Base-by-base conservation (phyloP, 1,140 invertebrate genomes). In the Triops cancriformis region DNA sequence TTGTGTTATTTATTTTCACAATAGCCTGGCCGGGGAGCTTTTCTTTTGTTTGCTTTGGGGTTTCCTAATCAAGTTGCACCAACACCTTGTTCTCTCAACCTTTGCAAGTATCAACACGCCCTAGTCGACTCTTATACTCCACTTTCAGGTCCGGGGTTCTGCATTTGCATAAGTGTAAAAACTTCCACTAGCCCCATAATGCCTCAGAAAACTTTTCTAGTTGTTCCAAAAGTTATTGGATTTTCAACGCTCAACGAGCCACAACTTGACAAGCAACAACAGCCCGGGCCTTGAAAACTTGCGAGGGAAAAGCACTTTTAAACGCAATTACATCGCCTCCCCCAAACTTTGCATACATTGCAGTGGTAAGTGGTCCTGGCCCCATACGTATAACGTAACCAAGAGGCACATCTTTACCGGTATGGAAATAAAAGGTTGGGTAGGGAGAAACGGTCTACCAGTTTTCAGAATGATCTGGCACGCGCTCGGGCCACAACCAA, bases 271-370 rank as follows among this genome's bases (percentile, higher is more conserved):
- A 23, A 64, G 43, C 43, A 45, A 45, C 18, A 45, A 45, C 43
- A 12, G 11, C 43, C 43, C 43, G 11, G 18, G 18, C 51, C 23
- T 23, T 64, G 18, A 5, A 23, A 64, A 64, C 4, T 23, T 23
- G 5, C 6, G n/a, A n/a, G n/a, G n/a, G n/a, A 64, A 64, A 64
- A 64, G 51, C 51, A 23, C 51, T 18, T 64, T 64, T 64, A 64
- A 64, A 64, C 23, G 51, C 51, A 64, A 64, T 64, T n/a, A 64
- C 51, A 64, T 64, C 23, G 51, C n/a, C 51, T 64, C n/a, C 51
- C 51, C 51, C 1, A 10, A 64, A 18, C 23, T 64, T 23, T 64
- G 51, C 51, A 64, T 64, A 64, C 18, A n/a, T 64, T 64, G n/a
- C n/a, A n/a, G n/a, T n/a, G n/a, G n/a, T n/a, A n/a, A n/a, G n/a